Evolutionary conservation across 2,113 vertebrate species (phyloP), one percentile per base, ranked within the genome.

Genomic region (Perccottus glenii): DNA sequence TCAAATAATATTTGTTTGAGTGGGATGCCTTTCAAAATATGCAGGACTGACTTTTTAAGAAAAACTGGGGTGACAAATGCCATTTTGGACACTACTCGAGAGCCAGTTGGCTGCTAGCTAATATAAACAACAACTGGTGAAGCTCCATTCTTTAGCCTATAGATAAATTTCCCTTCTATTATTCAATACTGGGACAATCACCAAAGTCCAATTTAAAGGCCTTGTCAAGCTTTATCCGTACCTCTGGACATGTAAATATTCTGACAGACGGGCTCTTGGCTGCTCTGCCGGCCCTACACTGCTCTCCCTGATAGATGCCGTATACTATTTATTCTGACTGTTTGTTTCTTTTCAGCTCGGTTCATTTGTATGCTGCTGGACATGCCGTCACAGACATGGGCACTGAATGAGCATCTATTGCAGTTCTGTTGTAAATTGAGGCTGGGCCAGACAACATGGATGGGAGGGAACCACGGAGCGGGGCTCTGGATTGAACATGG

Each of bases 351-450:
- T 92, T 92, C 91, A 91, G 82, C n/a, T 45, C 63, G 11, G 85
- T 72, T 91, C 87, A 92, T 93, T 92, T 90, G 90, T 92, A 90
- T 91, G 86, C 89, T 14, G 77, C 11, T 67, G 74, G 87, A 85
- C 72, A 35, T 69, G 16, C 77, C 77, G 55, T 82, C 82, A 51
- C 50, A 87, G 86, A 86, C 84, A 72, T 68, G 82, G 73, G 70
- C 71, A 70, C 83, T 89, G 91, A 91, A 90, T 89, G 75, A 88
- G 77, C 75, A 79, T 85, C 86, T 82, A 70, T 71, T 73, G 85
- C 89, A 73, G 77, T 65, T 84, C 83, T 78, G 82, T 73, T 80
- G 84, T 89, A 70, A 76, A 80, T 75, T 83, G 80, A 81, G 70
- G 70, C 73, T 81, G 32, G 82, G 81, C 85, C 88, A 85, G 83